Evolutionary conservation across 1,140 invertebrate genomes (phyloP).

Genomic region (Drosophila ficusphila): DNA sequence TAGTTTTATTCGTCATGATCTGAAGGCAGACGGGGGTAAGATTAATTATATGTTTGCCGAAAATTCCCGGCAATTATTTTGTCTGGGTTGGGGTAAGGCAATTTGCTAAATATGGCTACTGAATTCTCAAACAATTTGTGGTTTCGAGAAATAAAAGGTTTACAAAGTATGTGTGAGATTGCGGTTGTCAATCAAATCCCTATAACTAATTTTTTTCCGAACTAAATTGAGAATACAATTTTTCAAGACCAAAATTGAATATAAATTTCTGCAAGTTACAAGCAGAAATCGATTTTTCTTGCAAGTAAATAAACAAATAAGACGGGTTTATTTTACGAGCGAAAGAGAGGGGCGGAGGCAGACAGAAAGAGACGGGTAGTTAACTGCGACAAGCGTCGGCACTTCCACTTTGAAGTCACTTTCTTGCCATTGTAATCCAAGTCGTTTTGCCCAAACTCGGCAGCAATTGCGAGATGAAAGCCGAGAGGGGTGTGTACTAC

Average conservation of each 20-base stretch:
- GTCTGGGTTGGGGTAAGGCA: constrained; percentile 7
- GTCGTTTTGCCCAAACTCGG: constrained; percentile 37
- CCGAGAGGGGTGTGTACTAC: constrained; percentile 12
- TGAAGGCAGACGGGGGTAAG: constrained; percentile 5
- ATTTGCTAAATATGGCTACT: not conserved
- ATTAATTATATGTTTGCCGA: constrained; percentile 34
- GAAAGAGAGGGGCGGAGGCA: not conserved
- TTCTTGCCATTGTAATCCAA: constrained; percentile 35
- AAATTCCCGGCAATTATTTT: constrained; percentile 11
- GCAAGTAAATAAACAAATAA: constrained; percentile 23
- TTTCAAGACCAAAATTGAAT: no score
- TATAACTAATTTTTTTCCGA: no score
- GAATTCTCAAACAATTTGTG: not conserved
- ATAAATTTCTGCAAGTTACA: not conserved
- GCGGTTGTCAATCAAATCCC: not conserved
- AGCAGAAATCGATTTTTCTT: constrained; percentile 31
- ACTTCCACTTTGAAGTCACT: constrained; percentile 32
- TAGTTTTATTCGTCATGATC: constrained; percentile 29
- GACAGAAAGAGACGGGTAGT: not conserved
- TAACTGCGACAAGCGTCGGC: constrained; percentile 11
- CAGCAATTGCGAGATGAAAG: constrained; percentile 38
- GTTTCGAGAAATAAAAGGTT: not conserved
- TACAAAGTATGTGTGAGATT: no score
- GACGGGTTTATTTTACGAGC: not conserved
- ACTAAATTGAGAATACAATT: no score